These are phyloP conservation scores for Craniophora ligustri DNA, from an alignment of 2,888 invertebrate genomes.

Conservation along the genomic window DNA sequence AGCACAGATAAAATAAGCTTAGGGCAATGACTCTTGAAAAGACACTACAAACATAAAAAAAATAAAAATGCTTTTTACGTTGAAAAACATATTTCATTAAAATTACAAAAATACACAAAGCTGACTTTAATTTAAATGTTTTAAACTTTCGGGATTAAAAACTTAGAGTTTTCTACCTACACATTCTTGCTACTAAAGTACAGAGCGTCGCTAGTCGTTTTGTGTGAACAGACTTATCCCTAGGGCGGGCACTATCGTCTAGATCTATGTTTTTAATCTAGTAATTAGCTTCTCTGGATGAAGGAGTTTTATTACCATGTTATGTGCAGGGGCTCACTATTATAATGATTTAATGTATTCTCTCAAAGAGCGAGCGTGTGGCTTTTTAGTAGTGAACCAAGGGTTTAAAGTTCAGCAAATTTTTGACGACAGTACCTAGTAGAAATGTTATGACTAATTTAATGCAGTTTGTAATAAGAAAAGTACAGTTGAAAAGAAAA, in stretches of 20 bases:
- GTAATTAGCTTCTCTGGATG: conserved; percentile 61
- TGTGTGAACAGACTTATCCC: conserved; percentile 54
- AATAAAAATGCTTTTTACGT: no score
- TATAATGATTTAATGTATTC: conserved; percentile 15
- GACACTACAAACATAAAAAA: no score
- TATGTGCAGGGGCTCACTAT: conserved; percentile 32
- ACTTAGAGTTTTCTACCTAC: conserved; percentile 44
- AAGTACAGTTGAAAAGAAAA: no score
- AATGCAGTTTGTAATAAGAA: no score
- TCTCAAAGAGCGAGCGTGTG: conserved; percentile 27
- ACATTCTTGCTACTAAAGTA: conserved; percentile 43
- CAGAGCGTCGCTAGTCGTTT: conserved; percentile 45
- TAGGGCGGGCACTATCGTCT: conserved; percentile 49
- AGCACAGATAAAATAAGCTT: no score
- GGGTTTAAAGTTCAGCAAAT: conserved; percentile 15
- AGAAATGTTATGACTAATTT: not conserved
- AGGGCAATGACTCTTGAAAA: no score
- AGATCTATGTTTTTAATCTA: conserved; percentile 66
- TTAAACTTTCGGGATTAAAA: conserved; percentile 48
- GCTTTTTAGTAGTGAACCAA: conserved; percentile 18
- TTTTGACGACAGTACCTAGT: not conserved
- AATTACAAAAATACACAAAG: conserved; percentile 46
- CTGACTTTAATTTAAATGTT: conserved; percentile 48
- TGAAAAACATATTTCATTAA: no score
- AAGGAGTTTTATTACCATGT: conserved; percentile 44